Evolutionary conservation across 53 echinoderm and acorn worm species (phyloP).

Genomic region (Temnopleurus reevesii): DNA sequence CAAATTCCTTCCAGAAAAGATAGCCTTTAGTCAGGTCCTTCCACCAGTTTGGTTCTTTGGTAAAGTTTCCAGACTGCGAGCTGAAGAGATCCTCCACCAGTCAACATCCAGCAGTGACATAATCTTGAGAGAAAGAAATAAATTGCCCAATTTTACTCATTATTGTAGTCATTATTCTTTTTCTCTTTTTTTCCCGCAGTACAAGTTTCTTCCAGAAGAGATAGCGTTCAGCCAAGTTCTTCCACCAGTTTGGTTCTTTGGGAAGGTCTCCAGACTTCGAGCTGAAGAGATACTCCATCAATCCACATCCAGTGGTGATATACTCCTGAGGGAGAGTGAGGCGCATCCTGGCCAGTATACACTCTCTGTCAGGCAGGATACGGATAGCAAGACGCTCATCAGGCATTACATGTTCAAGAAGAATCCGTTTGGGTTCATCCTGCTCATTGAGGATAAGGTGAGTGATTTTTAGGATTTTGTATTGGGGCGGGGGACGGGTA

Average conservation of each 20-base stretch:
- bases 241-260: conserved; percentile 89
- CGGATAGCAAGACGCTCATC: conserved; percentile 63
- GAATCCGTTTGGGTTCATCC: neutral
- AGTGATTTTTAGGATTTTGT: neutral
- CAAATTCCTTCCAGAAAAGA: conserved; percentile 38
- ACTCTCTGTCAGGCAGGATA: conserved; percentile 80
- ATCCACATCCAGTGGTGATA: conserved; percentile 55
- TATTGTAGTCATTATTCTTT: neutral
- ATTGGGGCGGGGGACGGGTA: neutral
- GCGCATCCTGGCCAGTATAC: conserved; percentile 72
- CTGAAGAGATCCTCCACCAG: conserved; percentile 81
- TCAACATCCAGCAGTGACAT: conserved; percentile 61
- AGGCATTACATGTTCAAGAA: conserved; percentile 82
- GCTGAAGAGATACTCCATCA: conserved; percentile 84
- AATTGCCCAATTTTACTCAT: too few relatives aligned
- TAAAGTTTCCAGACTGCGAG: conserved; percentile 72
- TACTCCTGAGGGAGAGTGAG: conserved; percentile 83
- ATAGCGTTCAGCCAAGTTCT: conserved; percentile 44
- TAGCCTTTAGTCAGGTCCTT: conserved; percentile 42
- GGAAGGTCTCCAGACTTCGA: conserved; percentile 70
- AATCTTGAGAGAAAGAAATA: conserved; percentile 81
- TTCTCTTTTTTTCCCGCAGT: neutral
- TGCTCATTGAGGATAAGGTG: conserved; percentile 55
- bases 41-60: conserved; percentile 90
- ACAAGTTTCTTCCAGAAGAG: conserved; percentile 42